A percentile compares a stretch with the other conserved stretches of the same genome.
These are phyloP conservation scores for Aethina tumida DNA, from an alignment of 1,140 invertebrate species.

Conservation along the genomic window DNA sequence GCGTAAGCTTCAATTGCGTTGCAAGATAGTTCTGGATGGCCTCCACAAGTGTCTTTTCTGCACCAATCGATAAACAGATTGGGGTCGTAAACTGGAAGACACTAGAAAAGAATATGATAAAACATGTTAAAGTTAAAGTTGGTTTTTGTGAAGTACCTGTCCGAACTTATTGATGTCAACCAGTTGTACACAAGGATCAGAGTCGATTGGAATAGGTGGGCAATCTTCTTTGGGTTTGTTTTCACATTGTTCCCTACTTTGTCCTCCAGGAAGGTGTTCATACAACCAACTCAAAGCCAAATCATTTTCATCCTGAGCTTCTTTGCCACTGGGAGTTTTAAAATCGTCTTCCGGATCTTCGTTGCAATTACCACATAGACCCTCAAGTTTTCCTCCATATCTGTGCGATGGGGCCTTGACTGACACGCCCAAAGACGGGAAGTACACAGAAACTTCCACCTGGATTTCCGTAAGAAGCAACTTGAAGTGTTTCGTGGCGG, in stretches of 20 bases:
- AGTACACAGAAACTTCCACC: slow-evolving; percentile 37
- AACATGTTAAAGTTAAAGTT: neutral
- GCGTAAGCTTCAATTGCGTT: slow-evolving; percentile 59
- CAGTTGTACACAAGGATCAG: slow-evolving; percentile 55
- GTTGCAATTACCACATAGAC: slow-evolving; percentile 71
- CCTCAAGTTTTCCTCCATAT: slow-evolving; percentile 62
- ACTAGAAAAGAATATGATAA: slow-evolving; percentile 36
- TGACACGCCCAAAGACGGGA: slow-evolving; percentile 29
- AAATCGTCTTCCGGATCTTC: slow-evolving; percentile 53
- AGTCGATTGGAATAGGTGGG: slow-evolving; percentile 39
- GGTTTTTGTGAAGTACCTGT: slow-evolving; percentile 34
- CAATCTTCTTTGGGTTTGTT: slow-evolving; percentile 38
- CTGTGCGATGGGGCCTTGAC: slow-evolving; percentile 59
- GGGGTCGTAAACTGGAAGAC: slow-evolving; percentile 62
- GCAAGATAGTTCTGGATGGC: slow-evolving; percentile 46
- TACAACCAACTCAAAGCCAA: slow-evolving; percentile 54
- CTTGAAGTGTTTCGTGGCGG: slow-evolving; percentile 33
- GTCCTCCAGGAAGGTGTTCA: slow-evolving; percentile 28
- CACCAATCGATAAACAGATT: slow-evolving; percentile 55
- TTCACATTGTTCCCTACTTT: slow-evolving; percentile 24
- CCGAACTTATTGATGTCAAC: slow-evolving; percentile 53
- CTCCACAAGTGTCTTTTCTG: slow-evolving; percentile 53
- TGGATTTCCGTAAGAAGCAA: slow-evolving; percentile 37
- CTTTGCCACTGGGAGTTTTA: slow-evolving; percentile 41
- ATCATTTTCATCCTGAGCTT: slow-evolving; percentile 37